These are phyloP conservation scores for Caenorhabditis macrosperma DNA, from an alignment of 2,888 invertebrate species.

Conservation along the genomic window DNA sequence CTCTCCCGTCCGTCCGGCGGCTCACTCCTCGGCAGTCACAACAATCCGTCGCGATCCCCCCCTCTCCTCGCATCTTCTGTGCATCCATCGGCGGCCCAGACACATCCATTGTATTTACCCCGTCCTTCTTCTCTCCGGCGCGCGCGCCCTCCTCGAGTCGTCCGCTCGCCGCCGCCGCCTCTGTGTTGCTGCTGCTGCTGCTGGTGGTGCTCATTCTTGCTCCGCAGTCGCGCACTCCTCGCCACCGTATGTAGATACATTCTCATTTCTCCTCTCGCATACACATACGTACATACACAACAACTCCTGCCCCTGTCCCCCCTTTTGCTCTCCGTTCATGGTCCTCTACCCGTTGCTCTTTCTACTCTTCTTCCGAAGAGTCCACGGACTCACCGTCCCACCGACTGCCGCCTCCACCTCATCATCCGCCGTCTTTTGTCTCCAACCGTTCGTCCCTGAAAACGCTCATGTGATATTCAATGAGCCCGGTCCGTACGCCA, in stretches of 20 bases:
- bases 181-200: background rate
- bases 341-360: constrained; percentile 41
- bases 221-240: constrained; percentile 15
- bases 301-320: constrained; percentile 3
- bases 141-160: constrained; percentile 35
- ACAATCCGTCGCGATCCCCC: constrained; percentile 15
- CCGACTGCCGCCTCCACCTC: constrained; percentile 10
- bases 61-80: background rate
- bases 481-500: constrained; percentile 81
- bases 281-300: constrained; percentile 25
- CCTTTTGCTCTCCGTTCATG: constrained; percentile 10
- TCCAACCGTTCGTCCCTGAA: constrained; percentile 81
- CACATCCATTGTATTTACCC: constrained; percentile 49
- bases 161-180: constrained; percentile 18
- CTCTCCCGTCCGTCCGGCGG: too few relatives aligned
- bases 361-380: constrained; percentile 54
- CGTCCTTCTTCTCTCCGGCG: constrained; percentile 11
- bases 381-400: constrained; percentile 33
- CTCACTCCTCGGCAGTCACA: constrained; percentile 20
- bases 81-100: constrained; percentile 28
- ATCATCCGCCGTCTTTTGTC: constrained; percentile 54
- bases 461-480: constrained; percentile 86
- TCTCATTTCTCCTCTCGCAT: constrained; percentile 16
- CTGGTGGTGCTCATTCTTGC: constrained; percentile 17
- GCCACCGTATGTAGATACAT: constrained; percentile 51